A percentile compares a stretch with the other conserved stretches of the same genome.
phyloP scores from a whole-genome alignment of 2,888 invertebrate species.

The Criorhina ranunculi region DNA sequence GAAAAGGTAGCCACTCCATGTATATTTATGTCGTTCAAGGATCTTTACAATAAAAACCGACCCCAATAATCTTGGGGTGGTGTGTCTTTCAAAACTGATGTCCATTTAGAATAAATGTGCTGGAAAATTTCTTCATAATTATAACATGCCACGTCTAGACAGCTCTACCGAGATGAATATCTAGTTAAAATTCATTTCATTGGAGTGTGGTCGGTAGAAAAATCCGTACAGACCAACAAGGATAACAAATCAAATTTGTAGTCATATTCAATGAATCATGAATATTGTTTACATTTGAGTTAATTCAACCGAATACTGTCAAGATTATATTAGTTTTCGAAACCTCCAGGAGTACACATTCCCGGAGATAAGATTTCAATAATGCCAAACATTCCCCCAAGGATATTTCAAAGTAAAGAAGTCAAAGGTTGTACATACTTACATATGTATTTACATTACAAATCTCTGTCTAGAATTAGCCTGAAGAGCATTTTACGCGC shows the following conservation, averaged over 20 bases:
- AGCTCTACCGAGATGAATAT: neutral
- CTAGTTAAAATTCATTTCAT: neutral
- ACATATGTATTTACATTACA: no score
- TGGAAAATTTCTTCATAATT: neutral
- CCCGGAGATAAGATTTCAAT: constrained; percentile 23
- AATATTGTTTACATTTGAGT: constrained; percentile 46
- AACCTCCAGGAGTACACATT: constrained; percentile 22
- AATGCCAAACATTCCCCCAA: neutral
- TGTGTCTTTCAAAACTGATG: no score
- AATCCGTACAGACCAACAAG: neutral
- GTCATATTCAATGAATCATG: constrained; percentile 57
- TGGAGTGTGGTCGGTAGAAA: neutral
- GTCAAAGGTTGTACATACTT: neutral
- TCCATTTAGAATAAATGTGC: no score
- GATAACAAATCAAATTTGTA: constrained; percentile 48
- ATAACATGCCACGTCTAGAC: constrained; percentile 1
- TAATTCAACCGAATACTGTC: constrained; percentile 44
- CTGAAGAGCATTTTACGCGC: neutral
- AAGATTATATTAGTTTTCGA: constrained; percentile 54
- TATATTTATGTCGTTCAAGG: no score
- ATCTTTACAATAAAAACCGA: no score
- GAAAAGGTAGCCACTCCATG: no score
- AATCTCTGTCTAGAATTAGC: neutral
- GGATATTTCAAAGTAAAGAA: neutral
- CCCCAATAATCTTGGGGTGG: no score